phyloP scores from a whole-genome alignment of 1,140 invertebrate species.

The Pseudobourletiella spinata region DNA sequence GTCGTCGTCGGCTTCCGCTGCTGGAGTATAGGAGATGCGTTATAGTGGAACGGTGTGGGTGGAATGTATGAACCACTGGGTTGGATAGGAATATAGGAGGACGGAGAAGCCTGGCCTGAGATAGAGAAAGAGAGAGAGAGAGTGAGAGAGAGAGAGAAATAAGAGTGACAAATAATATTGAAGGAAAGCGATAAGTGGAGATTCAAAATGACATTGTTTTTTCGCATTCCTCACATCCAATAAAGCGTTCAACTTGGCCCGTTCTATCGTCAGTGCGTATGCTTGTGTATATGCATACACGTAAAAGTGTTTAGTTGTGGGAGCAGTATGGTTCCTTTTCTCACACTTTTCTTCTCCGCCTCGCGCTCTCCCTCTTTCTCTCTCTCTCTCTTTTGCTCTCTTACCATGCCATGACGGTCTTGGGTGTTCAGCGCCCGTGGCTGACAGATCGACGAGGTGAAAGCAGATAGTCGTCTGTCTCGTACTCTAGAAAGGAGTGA shows the following conservation, averaged over 20 bases:
- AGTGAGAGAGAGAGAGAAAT: constrained; percentile 4
- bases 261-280: neutral
- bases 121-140: constrained; percentile 1
- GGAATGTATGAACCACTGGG: too few relatives aligned
- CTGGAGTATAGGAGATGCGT: too few relatives aligned
- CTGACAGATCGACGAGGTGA: too few relatives aligned
- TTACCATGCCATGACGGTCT: too few relatives aligned
- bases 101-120: neutral
- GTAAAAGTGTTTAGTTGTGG: neutral
- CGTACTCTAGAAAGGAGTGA: too few relatives aligned
- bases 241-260: constrained; percentile 28
- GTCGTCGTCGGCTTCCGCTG: too few relatives aligned
- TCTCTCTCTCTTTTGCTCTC: neutral
- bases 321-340: neutral
- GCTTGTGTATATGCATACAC: neutral
- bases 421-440: too few relatives aligned
- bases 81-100: neutral
- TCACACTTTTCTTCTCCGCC: neutral
- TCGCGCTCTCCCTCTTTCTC: neutral
- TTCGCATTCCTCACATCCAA: constrained; percentile 30
- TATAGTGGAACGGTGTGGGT: too few relatives aligned
- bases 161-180: constrained; percentile 31
- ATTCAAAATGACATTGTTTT: constrained; percentile 27
- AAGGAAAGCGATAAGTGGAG: constrained; percentile 25
- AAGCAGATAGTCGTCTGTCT: too few relatives aligned